Percentiles rank a stretch among this genome's conserved stretches.
phyloP scores from a whole-genome alignment of 2,797 vertebrate species.

The Phaenicophaeus curvirostris region DNA sequence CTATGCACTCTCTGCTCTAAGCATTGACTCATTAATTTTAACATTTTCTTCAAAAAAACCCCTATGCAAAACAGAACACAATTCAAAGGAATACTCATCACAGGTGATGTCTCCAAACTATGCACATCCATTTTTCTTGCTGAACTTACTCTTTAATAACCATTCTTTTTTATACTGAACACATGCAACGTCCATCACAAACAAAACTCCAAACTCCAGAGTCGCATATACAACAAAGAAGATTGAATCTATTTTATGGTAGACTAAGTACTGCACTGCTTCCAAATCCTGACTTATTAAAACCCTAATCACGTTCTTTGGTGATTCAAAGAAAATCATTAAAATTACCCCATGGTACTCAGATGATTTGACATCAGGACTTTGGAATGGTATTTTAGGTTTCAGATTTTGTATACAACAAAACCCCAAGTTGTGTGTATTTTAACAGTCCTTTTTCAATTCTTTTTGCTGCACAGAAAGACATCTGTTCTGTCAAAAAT shows the following conservation, averaged over 20 bases:
- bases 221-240: not conserved
- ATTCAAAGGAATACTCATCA: not conserved
- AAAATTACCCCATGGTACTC: not conserved
- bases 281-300: not conserved
- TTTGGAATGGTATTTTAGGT: not conserved
- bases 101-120: not conserved
- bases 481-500: not conserved
- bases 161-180: not conserved
- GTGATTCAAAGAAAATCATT: not conserved
- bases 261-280: not conserved
- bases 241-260: not conserved
- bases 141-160: not conserved
- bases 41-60: not conserved
- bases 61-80: not conserved
- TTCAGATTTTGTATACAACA: not conserved
- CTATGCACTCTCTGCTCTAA: not conserved
- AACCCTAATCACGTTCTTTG: not conserved
- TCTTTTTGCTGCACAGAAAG: not conserved
- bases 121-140: not conserved
- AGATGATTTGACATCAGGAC: not conserved
- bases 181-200: not conserved
- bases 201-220: not conserved
- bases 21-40: not conserved
- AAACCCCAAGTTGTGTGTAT: not conserved
- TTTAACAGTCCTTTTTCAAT: not conserved